Evolutionary conservation across 2,888 invertebrate genomes (phyloP), one percentile per base, ranked within the genome.

Genomic region (Automeris io): DNA sequence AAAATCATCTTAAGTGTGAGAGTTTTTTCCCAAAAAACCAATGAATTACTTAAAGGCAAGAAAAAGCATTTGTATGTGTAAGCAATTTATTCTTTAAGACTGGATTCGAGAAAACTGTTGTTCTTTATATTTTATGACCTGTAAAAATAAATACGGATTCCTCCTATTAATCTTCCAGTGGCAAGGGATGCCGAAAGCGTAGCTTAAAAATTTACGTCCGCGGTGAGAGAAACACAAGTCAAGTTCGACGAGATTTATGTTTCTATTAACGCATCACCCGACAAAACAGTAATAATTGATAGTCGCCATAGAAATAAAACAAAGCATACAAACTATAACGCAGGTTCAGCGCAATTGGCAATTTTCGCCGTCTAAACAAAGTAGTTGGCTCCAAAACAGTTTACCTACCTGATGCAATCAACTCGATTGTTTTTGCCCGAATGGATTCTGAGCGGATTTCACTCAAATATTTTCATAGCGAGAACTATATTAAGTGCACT

Each of bases 311-410:
- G 22, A 23, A 37, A 23, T 32, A 23, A 32, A 31, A 16, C 22
- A 16, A 37, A 32, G 37, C 32, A 23, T 18, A 8, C 23, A 25
- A 37, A 23, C 18, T 23, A 35, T 18, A 11, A 12, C 13, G 23
- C 18, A 37, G 32, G 23, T 32, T 32, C 23, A 5, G 18, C 18
- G 23, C 18, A 37, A 37, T 31, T 32, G 33, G 33, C 18, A 37
- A 21, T 29, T 39, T 34, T 26, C 26, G 22, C 18, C 24, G 19
- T 39, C 34, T 34, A 34, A 34, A 39, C 22, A 39, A 39, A 34
- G 29, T 39, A 34, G 39, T 39, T 18, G 25, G 22, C 18, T 33
- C 18, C 33, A 19, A 34, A 39, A 39, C 18, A 22, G 38, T 11
- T 33, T 33, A 21, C 12, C 18, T 25, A 24, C 34, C 19, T 33